Evolutionary conservation across 2,797 vertebrate species (phyloP), one percentile per base, ranked within the genome.

Genomic region (Mastacembelus armatus): DNA sequence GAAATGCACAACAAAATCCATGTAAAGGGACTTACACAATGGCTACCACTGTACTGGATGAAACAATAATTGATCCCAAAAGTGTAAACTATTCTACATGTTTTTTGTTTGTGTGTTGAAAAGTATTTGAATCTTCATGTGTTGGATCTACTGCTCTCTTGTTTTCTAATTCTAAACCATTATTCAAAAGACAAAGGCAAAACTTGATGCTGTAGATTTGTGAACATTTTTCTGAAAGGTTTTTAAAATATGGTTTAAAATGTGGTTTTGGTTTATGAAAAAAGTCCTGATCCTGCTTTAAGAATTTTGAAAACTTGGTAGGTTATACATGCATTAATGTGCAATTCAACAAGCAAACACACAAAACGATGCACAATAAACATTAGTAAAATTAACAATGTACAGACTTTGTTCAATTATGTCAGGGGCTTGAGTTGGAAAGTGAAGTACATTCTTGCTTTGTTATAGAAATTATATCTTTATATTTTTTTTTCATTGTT

Each of bases 271-370:
- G 33, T 30, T 42, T 56, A 42, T 15, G 18, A 49, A 48, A 19
- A 63, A 63, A 30, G 29, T 39, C 32, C 45, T 4, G 14, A 47
- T 47, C 62, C 43, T 43, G 24, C 38, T 26, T 15, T 59, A 66
- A 54, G 7, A 27, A 10, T 27, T 69, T 62, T 32, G 52, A 64
- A 51, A 74, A 50, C 66, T 60, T 61, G 39, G 36, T 54, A 71
- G 38, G 43, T 57, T 45, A 72, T 50, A 67, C 78, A 85, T 89
- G 84, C 81, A 81, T 78, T 74, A 64, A 74, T 84, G 80, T 83
- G 81, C 85, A 84, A 82, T 83, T 87, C 73, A 87, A 86, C 66
- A 39, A 80, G 80, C 80, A 85, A 81, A 86, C 77, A 87, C 75
- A 81, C 75, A 86, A 62, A 48, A 10, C 70, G 76, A 83, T 74